These are phyloP conservation scores for Cataglyphis cursor DNA, from an alignment of 2,888 invertebrate species.

Conservation along the genomic window DNA sequence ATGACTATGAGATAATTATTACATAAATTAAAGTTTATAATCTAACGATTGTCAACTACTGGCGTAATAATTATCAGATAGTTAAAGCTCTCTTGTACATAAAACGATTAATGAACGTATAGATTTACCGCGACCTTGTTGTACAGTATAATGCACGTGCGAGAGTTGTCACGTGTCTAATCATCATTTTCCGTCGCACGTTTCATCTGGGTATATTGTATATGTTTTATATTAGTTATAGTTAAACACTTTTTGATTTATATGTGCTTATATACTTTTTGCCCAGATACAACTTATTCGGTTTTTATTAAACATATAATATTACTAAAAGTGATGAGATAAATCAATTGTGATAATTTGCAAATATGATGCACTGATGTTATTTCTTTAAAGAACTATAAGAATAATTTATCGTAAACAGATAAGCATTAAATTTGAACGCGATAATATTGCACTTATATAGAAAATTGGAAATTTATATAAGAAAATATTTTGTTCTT, in stretches of 20 bases:
- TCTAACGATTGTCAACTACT: constrained; percentile 28
- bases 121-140: constrained; percentile 59
- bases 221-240: constrained; percentile 45
- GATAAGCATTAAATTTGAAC: not conserved
- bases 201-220: constrained; percentile 62
- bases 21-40: constrained; percentile 29
- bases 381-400: not conserved
- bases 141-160: constrained; percentile 64
- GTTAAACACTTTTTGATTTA: not conserved
- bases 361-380: not conserved
- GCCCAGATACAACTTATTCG: not conserved
- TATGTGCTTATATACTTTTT: not conserved
- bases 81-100: constrained; percentile 55
- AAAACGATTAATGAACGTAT: constrained; percentile 38
- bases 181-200: constrained; percentile 17
- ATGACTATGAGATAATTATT: constrained; percentile 31
- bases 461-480: not conserved
- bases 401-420: not conserved
- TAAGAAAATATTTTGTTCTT: not conserved
- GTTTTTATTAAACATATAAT: not conserved
- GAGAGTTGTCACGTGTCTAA: constrained; percentile 28
- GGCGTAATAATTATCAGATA: constrained; percentile 33
- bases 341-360: not conserved
- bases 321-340: not conserved
- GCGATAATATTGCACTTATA: not conserved